phyloP scores from a whole-genome alignment of 2,888 invertebrate species.

The Tuberolachnus salignus region DNA sequence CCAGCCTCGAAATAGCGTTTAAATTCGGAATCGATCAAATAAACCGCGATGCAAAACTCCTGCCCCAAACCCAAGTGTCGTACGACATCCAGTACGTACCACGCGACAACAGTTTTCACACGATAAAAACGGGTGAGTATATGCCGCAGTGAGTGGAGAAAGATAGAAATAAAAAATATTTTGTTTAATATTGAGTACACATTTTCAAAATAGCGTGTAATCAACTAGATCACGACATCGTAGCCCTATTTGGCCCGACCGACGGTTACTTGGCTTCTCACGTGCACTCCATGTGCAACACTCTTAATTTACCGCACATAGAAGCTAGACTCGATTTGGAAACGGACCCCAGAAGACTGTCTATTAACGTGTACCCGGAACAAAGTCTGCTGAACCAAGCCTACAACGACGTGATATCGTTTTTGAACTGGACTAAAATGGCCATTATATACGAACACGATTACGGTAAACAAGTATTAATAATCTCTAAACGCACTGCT shows the following conservation, averaged over 20 bases:
- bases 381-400: conserved; percentile 75
- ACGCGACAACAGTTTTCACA: conserved; percentile 77
- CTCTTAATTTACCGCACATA: conserved; percentile 79
- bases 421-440: conserved; percentile 80
- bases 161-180: too few relatives aligned
- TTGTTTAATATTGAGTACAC: too few relatives aligned
- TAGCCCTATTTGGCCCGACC: conserved; percentile 80
- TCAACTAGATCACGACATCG: conserved; percentile 73
- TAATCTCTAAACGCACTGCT: too few relatives aligned
- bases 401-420: conserved; percentile 76
- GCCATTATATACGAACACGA: conserved; percentile 82
- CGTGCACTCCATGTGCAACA: conserved; percentile 80
- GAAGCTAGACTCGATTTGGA: conserved; percentile 72
- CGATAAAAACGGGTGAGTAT: conserved; percentile 73
- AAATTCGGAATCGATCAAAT: conserved; percentile 80
- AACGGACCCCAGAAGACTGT: conserved; percentile 70
- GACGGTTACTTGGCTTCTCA: conserved; percentile 75
- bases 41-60: conserved; percentile 74
- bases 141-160: too few relatives aligned
- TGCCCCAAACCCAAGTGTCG: conserved; percentile 75
- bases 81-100: conserved; percentile 78
- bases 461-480: conserved; percentile 66
- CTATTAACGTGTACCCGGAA: conserved; percentile 80
- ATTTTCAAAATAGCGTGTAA: conserved; percentile 68
- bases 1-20: conserved; percentile 76